Evolutionary conservation across 2,888 invertebrate genomes (phyloP), one percentile per base, ranked within the genome.

Genomic region (Mythimna ferrago): DNA sequence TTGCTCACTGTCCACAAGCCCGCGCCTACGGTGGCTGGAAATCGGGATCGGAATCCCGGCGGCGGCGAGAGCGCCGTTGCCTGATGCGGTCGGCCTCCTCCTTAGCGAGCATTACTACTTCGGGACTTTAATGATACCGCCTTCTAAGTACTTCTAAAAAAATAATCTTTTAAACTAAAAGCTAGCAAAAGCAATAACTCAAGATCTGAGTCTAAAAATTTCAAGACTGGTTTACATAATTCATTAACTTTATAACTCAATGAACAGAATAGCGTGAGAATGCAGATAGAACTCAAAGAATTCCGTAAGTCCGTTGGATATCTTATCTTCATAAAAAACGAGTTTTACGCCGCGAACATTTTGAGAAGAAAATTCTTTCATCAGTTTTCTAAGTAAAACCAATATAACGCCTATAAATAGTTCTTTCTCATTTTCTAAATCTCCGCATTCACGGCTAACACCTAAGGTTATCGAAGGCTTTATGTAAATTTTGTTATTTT

Each of bases 231-330:
- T 7, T 35, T 51, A 60, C 51, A 65, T 75, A 16, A 64, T 61
- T 65, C 61, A 65, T 61, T 48, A 21, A 35, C 32, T 62, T 53
- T 11, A 57, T 64, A 51, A 65, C 51, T 53, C 51, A n/a, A n/a
- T n/a, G 51, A 53, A 53, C 14, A 16, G n/a, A 7, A 53, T 7
- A 53, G n/a, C n/a, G 51, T 53, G 6, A 38, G 6, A 19, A 48
- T 53, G 51, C 51, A 70, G 32, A 63, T 76, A 48, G 14, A 21
- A 61, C 5, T 41, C 57, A 16, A 57, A 58, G 26, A 58, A n/a
- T 48, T 60, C 11, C 11, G 11, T 21, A 61, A 74, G 6, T 21
- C 54, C 14, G 10, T 10, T n/a, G 16, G 41, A n/a, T n/a, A 66
- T 32, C 54, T 48, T 48, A 41, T 65, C 9, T 60, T 35, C 35